phyloP scores from a whole-genome alignment of 2,797 vertebrate species.

The Sebastes iracundus region DNA sequence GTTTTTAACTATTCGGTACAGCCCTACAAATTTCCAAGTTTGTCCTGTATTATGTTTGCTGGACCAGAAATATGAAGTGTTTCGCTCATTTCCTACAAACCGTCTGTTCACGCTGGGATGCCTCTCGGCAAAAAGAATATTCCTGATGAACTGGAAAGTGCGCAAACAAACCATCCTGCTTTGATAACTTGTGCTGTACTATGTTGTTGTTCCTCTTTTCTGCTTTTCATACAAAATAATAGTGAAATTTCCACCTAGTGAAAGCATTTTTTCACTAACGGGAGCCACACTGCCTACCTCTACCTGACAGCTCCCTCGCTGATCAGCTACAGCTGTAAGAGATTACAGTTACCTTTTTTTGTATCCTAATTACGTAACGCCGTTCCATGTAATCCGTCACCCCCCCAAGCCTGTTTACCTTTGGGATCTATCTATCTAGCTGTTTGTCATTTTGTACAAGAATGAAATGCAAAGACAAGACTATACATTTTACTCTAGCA shows the following conservation, averaged over 20 bases:
- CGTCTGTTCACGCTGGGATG: background rate
- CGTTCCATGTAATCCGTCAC: rapidly evolving
- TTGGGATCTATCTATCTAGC: background rate
- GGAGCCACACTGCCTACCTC: no score
- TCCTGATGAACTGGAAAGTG: background rate
- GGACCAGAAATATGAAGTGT: background rate
- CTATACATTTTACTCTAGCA: background rate
- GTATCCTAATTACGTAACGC: no score
- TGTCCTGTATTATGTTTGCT: background rate
- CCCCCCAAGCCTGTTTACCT: no score
- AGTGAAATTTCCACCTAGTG: rapidly evolving
- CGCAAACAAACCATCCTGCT: background rate
- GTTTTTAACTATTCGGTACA: no score
- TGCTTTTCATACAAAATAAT: background rate
- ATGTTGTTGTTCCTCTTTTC: background rate
- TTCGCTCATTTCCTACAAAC: background rate
- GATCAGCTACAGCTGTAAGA: no score
- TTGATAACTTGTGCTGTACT: background rate
- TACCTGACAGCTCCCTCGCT: no score
- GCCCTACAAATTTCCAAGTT: background rate
- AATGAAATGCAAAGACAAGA: background rate
- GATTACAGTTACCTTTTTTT: no score
- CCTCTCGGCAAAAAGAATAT: background rate
- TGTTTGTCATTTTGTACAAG: background rate
- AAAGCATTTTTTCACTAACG: no score